Conservation (phyloP, 2,888 invertebrate species). For the Agrochola litura region DNA sequence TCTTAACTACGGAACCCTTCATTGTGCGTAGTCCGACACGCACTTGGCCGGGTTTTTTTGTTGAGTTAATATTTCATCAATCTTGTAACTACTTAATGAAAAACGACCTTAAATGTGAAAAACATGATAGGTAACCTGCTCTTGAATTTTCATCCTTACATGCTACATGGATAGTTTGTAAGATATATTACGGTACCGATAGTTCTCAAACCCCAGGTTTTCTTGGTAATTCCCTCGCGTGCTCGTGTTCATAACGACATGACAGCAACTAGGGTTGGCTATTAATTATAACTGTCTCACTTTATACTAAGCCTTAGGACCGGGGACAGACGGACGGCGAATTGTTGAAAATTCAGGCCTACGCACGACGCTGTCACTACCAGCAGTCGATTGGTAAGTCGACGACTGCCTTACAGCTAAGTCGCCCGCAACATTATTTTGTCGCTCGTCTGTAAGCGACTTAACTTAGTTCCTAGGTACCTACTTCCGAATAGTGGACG, state of each 20-base stretch:
- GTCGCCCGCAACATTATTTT: background rate
- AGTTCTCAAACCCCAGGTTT: constrained; percentile 60
- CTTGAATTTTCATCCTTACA: constrained; percentile 42
- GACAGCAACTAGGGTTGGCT: constrained; percentile 67
- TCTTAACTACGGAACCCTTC: no score
- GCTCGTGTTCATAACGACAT: constrained; percentile 69
- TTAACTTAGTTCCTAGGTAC: constrained; percentile 20
- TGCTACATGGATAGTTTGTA: constrained; percentile 23
- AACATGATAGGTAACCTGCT: constrained; percentile 9
- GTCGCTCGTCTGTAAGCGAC: constrained; percentile 8
- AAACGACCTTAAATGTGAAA: background rate
- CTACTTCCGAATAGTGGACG: constrained; percentile 46
- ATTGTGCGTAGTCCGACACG: no score
- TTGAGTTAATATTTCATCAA: background rate
- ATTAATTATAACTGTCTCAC: constrained; percentile 75
- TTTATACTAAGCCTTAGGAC: constrained; percentile 63
- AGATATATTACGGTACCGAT: constrained; percentile 53
- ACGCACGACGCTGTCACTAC: background rate
- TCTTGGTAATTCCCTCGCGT: constrained; percentile 67
- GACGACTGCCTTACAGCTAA: background rate
- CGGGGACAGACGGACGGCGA: constrained; percentile 20
- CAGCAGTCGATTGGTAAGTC: constrained; percentile 4
- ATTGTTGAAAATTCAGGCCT: constrained; percentile 1
- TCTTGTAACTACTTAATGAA: background rate
- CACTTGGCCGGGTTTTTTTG: no score